A percentile compares a stretch with the other conserved stretches of the same genome.
These are phyloP conservation scores for Hedychridium roseum DNA, from an alignment of 2,888 invertebrate species.

Conservation along the genomic window DNA sequence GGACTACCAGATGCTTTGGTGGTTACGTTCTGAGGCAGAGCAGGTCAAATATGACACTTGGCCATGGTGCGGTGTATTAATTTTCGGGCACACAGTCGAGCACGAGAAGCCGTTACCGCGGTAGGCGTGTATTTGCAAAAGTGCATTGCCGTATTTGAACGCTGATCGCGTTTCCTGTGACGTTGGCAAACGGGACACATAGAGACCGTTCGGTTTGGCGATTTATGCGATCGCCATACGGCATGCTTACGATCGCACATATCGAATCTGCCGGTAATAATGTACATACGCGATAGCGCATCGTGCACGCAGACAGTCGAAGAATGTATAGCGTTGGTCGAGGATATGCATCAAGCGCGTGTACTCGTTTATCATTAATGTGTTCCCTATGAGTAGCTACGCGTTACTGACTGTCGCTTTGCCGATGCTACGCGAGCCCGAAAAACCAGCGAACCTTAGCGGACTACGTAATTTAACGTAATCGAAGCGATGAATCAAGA, in stretches of 20 bases:
- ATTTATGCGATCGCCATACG: conserved; percentile 29
- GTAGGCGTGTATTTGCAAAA: conserved; percentile 11
- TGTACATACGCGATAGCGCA: no score
- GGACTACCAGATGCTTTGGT: no score
- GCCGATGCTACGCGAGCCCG: background rate
- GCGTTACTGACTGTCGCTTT: no score
- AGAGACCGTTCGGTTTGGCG: conserved; percentile 28
- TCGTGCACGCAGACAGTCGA: no score
- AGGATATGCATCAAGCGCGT: background rate
- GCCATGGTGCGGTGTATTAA: no score
- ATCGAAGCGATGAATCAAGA: conserved; percentile 7
- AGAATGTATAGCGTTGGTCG: background rate
- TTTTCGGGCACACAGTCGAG: no score
- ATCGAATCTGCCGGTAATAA: no score
- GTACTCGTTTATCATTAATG: no score
- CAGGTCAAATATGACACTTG: no score
- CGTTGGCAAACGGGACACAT: conserved; percentile 21
- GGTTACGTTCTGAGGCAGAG: no score
- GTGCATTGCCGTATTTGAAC: conserved; percentile 18
- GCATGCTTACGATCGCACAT: no score
- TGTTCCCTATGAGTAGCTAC: no score
- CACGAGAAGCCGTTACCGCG: conserved; percentile 11
- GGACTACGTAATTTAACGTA: conserved; percentile 4
- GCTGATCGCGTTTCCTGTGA: conserved; percentile 15
- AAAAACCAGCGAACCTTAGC: background rate